Conservation (phyloP, 2,888 invertebrate species). For the Drosophila mayaguana region DNA sequence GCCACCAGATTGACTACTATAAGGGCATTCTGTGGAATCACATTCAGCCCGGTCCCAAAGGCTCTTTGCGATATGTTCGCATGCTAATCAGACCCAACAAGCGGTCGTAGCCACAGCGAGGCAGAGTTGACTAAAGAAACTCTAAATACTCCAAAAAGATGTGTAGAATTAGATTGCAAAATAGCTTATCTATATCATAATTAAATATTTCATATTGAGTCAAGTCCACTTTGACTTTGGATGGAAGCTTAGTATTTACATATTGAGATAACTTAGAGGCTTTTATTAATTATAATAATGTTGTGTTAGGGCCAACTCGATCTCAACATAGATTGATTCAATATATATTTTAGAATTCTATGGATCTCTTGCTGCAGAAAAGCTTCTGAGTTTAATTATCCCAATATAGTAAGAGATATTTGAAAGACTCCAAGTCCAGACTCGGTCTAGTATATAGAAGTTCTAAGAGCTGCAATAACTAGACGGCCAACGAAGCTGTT, state of each 20-base stretch:
- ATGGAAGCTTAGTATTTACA: neutral
- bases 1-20: slow-evolving; percentile 46
- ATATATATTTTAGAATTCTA: too few species aligned
- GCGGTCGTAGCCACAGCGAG: neutral
- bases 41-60: slow-evolving; percentile 61
- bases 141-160: slow-evolving; percentile 6
- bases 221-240: neutral
- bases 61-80: slow-evolving; percentile 59
- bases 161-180: neutral
- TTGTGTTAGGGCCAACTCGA: too few species aligned
- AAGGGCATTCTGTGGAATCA: slow-evolving; percentile 68
- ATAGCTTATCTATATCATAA: neutral
- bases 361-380: too few species aligned
- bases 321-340: too few species aligned
- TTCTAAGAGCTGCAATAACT: too few species aligned
- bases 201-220: neutral
- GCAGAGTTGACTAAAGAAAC: neutral
- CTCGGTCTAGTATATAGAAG: too few species aligned
- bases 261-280: too few species aligned
- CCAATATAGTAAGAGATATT: too few species aligned
- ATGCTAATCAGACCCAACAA: slow-evolving; percentile 60
- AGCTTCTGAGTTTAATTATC: too few species aligned
- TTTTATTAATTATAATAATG: too few species aligned
- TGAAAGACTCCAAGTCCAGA: too few species aligned
- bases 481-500: too few species aligned